Conservation (phyloP, 2,797 vertebrate species). For the Ptychadena robeensis region DNA sequence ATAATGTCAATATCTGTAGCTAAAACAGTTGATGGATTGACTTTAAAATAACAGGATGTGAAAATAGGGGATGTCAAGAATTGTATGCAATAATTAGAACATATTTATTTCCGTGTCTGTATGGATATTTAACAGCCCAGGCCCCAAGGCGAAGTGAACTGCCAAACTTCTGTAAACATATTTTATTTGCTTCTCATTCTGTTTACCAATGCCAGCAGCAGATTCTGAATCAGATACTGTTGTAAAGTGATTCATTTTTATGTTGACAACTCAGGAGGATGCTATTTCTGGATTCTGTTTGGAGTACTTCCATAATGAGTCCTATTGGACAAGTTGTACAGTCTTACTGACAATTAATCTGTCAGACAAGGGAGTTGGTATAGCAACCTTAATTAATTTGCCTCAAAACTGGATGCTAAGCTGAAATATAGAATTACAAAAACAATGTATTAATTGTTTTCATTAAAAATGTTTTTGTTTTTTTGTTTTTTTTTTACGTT, state of each 20-base stretch:
- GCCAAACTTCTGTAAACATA: conserved; percentile 60
- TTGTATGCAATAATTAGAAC: conserved; percentile 25
- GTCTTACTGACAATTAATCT: conserved; percentile 60
- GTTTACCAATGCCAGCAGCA: conserved; percentile 60
- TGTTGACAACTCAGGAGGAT: conserved; percentile 63
- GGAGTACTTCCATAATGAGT: conserved; percentile 62
- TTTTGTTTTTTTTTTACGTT: conserved; percentile 5
- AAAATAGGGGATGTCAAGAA: conserved; percentile 28
- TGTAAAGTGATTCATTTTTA: conserved; percentile 62
- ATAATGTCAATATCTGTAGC: too few species aligned
- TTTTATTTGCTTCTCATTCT: conserved; percentile 56
- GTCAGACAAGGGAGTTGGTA: conserved; percentile 55
- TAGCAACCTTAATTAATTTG: conserved; percentile 61
- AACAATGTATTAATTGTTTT: conserved; percentile 32
- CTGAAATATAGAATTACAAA: conserved; percentile 44
- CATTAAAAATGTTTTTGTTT: conserved; percentile 4
- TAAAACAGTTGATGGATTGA: too few species aligned
- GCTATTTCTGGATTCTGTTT: conserved; percentile 62
- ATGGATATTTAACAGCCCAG: conserved; percentile 49
- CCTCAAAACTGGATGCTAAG: conserved; percentile 53
- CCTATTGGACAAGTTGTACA: conserved; percentile 61
- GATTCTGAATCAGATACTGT: conserved; percentile 58
- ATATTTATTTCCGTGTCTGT: conserved; percentile 46
- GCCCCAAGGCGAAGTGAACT: conserved; percentile 52
- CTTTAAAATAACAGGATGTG: not conserved